Evolutionary conservation across 2,888 invertebrate genomes (phyloP), one percentile per base, ranked within the genome.

Genomic region (Halictus ligatus): DNA sequence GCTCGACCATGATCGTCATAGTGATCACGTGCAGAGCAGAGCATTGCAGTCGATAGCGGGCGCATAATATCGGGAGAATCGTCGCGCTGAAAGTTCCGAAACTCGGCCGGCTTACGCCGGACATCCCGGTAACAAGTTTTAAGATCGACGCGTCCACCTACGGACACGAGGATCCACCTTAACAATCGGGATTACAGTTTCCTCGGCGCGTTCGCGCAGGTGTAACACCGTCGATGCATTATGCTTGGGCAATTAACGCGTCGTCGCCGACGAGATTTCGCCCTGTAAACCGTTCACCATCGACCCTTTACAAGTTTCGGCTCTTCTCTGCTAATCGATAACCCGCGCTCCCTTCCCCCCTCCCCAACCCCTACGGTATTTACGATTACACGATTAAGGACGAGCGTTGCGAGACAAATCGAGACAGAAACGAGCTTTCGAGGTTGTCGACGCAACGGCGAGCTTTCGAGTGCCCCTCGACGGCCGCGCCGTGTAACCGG

Each of bases 211-310:
- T 25, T 64, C 60, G 60, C 72, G 18, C 43, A 35, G 77, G 78
- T 48, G 50, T 43, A 72, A 75, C 75, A 50, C 18, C 58, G 48
- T 67, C 76, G 73, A 85, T 86, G 78, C 85, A 85, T 86, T 81
- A 85, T 81, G 69, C 76, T 40, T 12, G 50, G 60, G 50, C 73
- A 71, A 81, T 86, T 85, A 86, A 69, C 86, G 64, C 85, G 86
- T 85, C 84, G 78, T 74, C 85, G 48, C 13, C 48, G 72, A 40
- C 46, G 84, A 50, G 78, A 81, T 69, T 80, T 81, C 50, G 73
- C 18, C 69, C 48, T 78, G 84, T 86, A 85, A 85, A 86, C 78
- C 81, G 74, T 81, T 75, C 75, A 72, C 84, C 85, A 25, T 72
- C 84, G 78, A 78, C 78, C 80, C 80, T 60, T 43, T 73, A 75